Conservation (phyloP, 2,797 vertebrate species). For the Xenopus petersii region DNA sequence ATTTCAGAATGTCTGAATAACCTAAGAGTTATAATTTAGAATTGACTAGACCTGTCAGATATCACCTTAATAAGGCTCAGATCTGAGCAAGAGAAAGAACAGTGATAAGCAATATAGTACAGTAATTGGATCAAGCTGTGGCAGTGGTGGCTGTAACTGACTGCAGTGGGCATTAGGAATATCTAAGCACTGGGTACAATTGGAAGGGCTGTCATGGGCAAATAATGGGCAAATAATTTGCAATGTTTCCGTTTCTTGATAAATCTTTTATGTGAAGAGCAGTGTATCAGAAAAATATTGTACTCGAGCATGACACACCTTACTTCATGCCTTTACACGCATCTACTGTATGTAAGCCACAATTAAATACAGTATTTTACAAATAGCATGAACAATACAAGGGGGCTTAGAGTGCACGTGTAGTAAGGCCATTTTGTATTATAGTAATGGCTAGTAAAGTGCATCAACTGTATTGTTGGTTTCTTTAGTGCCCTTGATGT, state of each 20-base stretch:
- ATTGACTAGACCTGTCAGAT: constrained; percentile 56
- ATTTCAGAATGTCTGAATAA: constrained; percentile 54
- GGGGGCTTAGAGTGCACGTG: too few species aligned
- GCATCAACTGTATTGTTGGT: too few species aligned
- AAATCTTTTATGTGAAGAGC: constrained; percentile 30
- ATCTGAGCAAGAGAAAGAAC: constrained; percentile 50
- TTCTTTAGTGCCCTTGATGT: too few species aligned
- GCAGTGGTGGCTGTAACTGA: constrained; percentile 49
- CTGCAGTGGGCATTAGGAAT: constrained; percentile 39
- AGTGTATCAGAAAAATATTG: constrained; percentile 14
- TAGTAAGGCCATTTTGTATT: too few species aligned
- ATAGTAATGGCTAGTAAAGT: too few species aligned
- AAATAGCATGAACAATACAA: too few species aligned
- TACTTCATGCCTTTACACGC: not conserved
- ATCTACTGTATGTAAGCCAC: not conserved
- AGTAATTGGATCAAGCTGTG: constrained; percentile 61
- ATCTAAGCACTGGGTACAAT: constrained; percentile 33
- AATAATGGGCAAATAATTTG: constrained; percentile 38
- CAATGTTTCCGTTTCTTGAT: constrained; percentile 37
- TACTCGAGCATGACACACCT: constrained; percentile 18
- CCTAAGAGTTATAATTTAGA: constrained; percentile 46
- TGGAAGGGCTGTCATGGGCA: constrained; percentile 49
- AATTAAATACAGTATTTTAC: too few species aligned
- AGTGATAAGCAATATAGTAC: constrained; percentile 50
- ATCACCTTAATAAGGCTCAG: constrained; percentile 61